Base-by-base conservation (phyloP, 2,888 invertebrate genomes). In the Lithophane socia region DNA sequence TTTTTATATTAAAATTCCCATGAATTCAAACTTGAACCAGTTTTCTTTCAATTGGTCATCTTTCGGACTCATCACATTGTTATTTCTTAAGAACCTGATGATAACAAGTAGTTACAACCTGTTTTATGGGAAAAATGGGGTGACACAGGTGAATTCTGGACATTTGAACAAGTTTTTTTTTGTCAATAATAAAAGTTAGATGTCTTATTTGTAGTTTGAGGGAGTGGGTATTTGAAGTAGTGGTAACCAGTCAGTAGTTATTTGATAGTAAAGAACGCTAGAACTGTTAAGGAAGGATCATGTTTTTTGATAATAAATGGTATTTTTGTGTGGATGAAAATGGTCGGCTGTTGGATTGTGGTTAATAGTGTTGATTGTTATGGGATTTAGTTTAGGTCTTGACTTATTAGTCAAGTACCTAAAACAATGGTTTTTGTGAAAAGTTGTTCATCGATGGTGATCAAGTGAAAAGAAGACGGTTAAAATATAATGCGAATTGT, bases 1-100 rank as follows among this genome's bases (percentile, higher is more conserved):
- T 80, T 83, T 84, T 81, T 82, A 76, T 69, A 72, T 67, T 29
- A 37, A 76, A 73, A 74, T 90, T 91, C 91, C 79, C 90, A 91
- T 87, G 89, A 79, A 54, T 24, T 49, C 77, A 2, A 71, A 70
- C 58, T 68, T 75, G 70, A 76, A 90, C 88, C 73, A 86, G 89
- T 87, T 90, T 88, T 76, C 54, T 79, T 83, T 66, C 52, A 67
- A 69, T 52, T 56, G 81, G 76, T 75, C 83, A 84, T 83, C 83
- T 86, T 82, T 80, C 10, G 61, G 42, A 66, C 67, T 21, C 84
- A 83, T 81, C 82, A 75, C 61, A 80, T 84, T 76, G 80, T 77
- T 73, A 87, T 84, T 77, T 75, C 79, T 70, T 44, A 77, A 65
- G 80, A 88, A 91, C 89, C 85, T 86, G 91, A 88, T 83, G 54